Evolutionary conservation across 1,140 invertebrate species (phyloP), one percentile per base, ranked within the genome.

Genomic region (Portunus trituberculatus): DNA sequence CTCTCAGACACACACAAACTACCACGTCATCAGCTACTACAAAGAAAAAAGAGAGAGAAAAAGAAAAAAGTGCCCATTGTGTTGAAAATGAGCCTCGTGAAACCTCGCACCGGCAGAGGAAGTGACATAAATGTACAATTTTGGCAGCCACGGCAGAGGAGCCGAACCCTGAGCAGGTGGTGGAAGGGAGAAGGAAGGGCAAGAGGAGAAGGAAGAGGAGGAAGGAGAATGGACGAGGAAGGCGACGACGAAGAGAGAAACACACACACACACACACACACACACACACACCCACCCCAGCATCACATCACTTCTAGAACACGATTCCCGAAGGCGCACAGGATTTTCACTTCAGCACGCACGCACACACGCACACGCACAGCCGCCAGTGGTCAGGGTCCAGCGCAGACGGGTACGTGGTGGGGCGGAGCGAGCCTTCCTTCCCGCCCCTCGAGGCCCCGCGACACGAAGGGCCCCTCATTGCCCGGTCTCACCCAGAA

Each of bases 201-300:
- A 76, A 25, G 67, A 76, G 67, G 67, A 76, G 87, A 32, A 48
- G 87, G 87, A 48, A 32, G 87, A 76, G n/a, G 67, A 76, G 67
- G n/a, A 76, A 25, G 20, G 52, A 59, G 52, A 59, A 59, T 39
- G 52, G 52, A 59, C 12, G 52, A 59, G 52, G 52, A 59, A 59
- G 52, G 12, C 12, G 52, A 59, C 12, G 16, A 59, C 12, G 52
- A 59, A 20, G 52, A 59, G 52, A 59, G 12, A 20, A 2, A 59
- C 39, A 39, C 1, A 39, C 39, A 39, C 39, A 39, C 1, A 39
- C 39, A 39, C 39, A 39, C 39, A 39, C 39, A 39, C 39, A 39
- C 39, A 39, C 39, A 39, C 39, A 39, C 39, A 39, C 39, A 39
- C 39, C 39, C 39, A 39, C 1, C 39, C 39, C 39, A 39, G 39